phyloP scores from a whole-genome alignment of 2,113 vertebrate species.

The Perca schrenkii region DNA sequence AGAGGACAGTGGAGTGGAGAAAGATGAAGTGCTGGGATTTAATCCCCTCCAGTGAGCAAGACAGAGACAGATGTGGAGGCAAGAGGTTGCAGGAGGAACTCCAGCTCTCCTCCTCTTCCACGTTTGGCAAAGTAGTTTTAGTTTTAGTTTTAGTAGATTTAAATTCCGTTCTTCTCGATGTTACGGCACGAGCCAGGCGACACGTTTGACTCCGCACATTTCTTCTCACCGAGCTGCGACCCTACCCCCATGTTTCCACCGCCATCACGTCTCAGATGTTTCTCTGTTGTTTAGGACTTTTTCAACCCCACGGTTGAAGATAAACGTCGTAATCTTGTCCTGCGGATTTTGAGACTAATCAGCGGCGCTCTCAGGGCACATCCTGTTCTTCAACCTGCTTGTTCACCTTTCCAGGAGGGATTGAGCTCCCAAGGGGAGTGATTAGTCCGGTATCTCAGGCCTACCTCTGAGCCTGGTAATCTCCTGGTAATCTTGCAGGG shows the following conservation, averaged over 20 bases:
- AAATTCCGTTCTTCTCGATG: not conserved
- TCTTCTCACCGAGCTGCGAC: not conserved
- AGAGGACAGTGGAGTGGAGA: constrained; percentile 44
- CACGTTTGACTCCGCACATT: not conserved
- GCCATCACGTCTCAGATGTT: not conserved
- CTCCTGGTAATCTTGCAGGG: constrained; percentile 70
- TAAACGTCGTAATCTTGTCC: constrained; percentile 45
- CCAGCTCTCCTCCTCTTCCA: constrained; percentile 14
- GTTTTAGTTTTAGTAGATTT: constrained; percentile 10
- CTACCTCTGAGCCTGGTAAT: constrained; percentile 62
- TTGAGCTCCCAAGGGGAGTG: constrained; percentile 31
- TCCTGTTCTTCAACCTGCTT: constrained; percentile 39
- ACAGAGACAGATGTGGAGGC: constrained; percentile 64
- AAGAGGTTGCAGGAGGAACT: constrained; percentile 47
- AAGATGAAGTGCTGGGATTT: constrained; percentile 66
- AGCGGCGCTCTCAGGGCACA: constrained; percentile 9
- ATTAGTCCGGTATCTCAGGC: constrained; percentile 64
- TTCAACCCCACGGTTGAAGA: constrained; percentile 9
- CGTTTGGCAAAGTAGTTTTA: constrained; percentile 5
- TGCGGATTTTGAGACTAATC: constrained; percentile 51
- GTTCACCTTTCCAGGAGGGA: constrained; percentile 36
- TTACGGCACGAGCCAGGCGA: constrained; percentile 17
- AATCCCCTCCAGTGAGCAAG: constrained; percentile 43
- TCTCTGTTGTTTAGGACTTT: not conserved
- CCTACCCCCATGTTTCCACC: constrained; percentile 4